Percentiles rank a stretch among this genome's conserved stretches.
phyloP scores from a whole-genome alignment of 1,140 invertebrate genomes.

The Magallana ariakensis region DNA sequence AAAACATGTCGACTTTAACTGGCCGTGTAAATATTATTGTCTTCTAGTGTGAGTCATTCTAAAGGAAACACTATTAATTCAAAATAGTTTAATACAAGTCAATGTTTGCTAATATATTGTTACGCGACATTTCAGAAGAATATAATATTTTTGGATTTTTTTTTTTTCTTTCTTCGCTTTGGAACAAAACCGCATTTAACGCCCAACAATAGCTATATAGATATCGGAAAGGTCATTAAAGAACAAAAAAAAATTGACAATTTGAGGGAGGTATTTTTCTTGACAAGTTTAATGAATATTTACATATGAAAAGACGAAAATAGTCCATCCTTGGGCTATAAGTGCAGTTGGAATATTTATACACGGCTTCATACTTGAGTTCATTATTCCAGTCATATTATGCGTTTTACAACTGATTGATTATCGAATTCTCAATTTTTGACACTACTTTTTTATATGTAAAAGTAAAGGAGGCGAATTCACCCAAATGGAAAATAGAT shows the following conservation, averaged over 20 bases:
- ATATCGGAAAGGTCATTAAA: neutral
- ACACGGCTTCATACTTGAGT: neutral
- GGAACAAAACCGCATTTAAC: too few relatives aligned
- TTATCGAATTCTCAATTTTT: neutral
- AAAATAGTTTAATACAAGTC: neutral
- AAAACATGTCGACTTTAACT: slow-evolving; percentile 15
- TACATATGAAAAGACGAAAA: slow-evolving; percentile 5
- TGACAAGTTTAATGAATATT: slow-evolving; percentile 29
- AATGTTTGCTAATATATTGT: neutral
- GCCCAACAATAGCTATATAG: too few relatives aligned
- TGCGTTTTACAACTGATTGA: slow-evolving; percentile 24
- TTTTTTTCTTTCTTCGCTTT: neutral
- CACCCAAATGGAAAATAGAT: too few relatives aligned
- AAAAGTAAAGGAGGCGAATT: neutral
- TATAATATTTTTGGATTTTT: neutral
- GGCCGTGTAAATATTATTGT: slow-evolving; percentile 31
- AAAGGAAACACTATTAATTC: neutral
- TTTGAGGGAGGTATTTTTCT: neutral
- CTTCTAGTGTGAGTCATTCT: slow-evolving; percentile 22
- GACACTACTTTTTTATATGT: neutral
- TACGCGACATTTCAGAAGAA: neutral
- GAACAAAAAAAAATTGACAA: neutral
- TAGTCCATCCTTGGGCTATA: neutral
- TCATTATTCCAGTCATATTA: neutral
- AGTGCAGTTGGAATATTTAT: neutral